Evolutionary conservation across 64 coral and sea anemone genomes (phyloP).

Genomic region (Exaiptasia diaphana): DNA sequence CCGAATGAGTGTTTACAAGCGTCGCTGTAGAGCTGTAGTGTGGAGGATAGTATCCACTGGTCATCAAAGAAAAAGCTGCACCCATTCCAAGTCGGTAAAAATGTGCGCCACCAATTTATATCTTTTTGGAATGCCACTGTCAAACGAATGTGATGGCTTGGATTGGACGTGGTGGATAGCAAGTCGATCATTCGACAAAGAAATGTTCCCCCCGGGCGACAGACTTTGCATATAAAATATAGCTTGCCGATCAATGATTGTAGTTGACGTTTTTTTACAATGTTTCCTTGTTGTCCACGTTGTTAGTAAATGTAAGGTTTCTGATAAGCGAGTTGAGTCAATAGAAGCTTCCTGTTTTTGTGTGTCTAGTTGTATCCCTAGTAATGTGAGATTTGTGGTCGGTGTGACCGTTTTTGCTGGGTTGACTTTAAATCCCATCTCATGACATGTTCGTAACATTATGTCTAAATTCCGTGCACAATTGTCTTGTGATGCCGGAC

Average conservation of each 20-base stretch:
- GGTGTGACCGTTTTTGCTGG: neutral
- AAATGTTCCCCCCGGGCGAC: neutral
- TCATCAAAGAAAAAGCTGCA: too few relatives aligned
- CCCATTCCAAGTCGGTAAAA: too few relatives aligned
- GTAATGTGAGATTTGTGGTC: neutral
- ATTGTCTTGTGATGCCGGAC: neutral
- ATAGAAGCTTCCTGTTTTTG: conserved; percentile 4
- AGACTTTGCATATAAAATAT: neutral
- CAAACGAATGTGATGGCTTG: too few relatives aligned
- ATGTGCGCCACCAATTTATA: too few relatives aligned
- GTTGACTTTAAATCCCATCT: neutral
- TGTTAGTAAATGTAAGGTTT: neutral
- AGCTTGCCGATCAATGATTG: conserved; percentile 8
- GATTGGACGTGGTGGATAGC: too few relatives aligned
- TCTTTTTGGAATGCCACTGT: too few relatives aligned
- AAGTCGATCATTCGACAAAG: neutral
- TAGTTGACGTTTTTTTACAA: conserved; percentile 6
- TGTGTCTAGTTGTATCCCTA: conserved; percentile 7
- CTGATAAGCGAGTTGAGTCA: neutral
- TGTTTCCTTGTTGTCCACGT: neutral
- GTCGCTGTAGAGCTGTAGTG: too few relatives aligned
- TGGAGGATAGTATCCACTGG: too few relatives aligned
- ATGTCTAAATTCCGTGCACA: neutral
- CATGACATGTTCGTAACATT: neutral
- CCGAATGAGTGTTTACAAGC: too few relatives aligned